These are phyloP conservation scores for Timema podura DNA, from an alignment of 2,888 invertebrate genomes.

Conservation along the genomic window DNA sequence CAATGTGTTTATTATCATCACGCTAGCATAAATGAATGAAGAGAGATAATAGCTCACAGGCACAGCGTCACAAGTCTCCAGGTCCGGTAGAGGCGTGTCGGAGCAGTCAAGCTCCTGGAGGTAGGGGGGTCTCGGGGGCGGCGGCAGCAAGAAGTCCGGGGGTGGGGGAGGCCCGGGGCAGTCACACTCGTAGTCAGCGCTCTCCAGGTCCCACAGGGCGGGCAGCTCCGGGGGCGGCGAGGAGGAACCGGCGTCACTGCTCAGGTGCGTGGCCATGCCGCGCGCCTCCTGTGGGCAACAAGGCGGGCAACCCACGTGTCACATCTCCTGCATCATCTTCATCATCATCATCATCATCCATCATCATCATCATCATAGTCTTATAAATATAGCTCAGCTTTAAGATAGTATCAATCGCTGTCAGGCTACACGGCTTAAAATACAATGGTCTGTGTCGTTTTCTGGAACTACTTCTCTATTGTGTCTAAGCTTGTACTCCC, in stretches of 20 bases:
- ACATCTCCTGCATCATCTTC: no score
- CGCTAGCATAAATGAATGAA: no score
- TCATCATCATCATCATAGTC: no score
- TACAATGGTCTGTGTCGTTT: no score
- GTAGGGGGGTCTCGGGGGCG: constrained; percentile 69
- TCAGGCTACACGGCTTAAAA: no score
- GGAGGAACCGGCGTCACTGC: constrained; percentile 14
- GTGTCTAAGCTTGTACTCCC: no score
- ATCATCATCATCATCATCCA: no score
- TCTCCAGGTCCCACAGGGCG: constrained; percentile 64
- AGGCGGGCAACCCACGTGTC: not conserved
- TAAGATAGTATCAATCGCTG: no score
- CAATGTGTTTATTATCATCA: no score
- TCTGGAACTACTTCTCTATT: no score
- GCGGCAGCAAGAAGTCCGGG: constrained; percentile 69
- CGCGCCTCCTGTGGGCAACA: not conserved
- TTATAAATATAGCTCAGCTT: no score
- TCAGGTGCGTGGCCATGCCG: constrained; percentile 7
- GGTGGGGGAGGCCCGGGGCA: constrained; percentile 66
- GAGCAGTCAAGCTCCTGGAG: constrained; percentile 63
- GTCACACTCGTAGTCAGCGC: constrained; percentile 68
- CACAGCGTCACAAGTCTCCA: constrained; percentile 72
- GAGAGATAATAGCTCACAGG: no score
- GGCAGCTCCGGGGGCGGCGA: constrained; percentile 26
- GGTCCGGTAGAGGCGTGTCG: constrained; percentile 64